phyloP scores from a whole-genome alignment of 2,797 vertebrate genomes.

The Hippocampus kuda region DNA sequence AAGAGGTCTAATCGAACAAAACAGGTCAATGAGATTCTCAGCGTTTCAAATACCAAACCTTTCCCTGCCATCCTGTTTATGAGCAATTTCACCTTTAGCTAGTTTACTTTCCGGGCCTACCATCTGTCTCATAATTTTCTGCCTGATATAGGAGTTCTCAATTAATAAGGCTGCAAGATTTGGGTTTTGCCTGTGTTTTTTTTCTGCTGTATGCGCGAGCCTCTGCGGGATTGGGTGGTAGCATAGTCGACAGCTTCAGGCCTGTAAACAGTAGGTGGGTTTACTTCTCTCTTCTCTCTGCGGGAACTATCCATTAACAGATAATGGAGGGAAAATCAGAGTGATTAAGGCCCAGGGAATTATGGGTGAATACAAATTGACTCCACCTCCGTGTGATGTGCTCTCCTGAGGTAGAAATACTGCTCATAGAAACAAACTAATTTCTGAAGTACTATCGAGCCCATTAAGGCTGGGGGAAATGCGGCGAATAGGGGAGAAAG shows the following conservation, averaged over 20 bases:
- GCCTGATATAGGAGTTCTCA: slow-evolving; percentile 41
- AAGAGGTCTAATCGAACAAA: slow-evolving; percentile 5
- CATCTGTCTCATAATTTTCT: slow-evolving; percentile 43
- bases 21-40: slow-evolving; percentile 17
- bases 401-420: slow-evolving; percentile 60
- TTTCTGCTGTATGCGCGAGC: slow-evolving; percentile 46
- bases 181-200: slow-evolving; percentile 38
- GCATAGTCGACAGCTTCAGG: slow-evolving; percentile 62
- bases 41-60: slow-evolving; percentile 18
- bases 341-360: slow-evolving; percentile 89
- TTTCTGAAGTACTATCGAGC: slow-evolving; percentile 58
- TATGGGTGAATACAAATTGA: slow-evolving; percentile 87
- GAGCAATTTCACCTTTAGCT: slow-evolving; percentile 36
- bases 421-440: slow-evolving; percentile 62
- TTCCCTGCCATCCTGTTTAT: slow-evolving; percentile 30
- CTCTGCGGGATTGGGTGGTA: slow-evolving; percentile 52
- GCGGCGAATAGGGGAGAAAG: slow-evolving; percentile 45
- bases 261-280: slow-evolving; percentile 75
- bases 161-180: slow-evolving; percentile 50
- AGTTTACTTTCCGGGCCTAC: slow-evolving; percentile 22
- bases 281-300: slow-evolving; percentile 71
- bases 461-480: slow-evolving; percentile 58
- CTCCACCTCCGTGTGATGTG: slow-evolving; percentile 70
- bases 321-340: slow-evolving; percentile 87
- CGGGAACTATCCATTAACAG: slow-evolving; percentile 97